Conservation (phyloP, 2,888 invertebrate genomes). For the Prosapia bicincta region DNA sequence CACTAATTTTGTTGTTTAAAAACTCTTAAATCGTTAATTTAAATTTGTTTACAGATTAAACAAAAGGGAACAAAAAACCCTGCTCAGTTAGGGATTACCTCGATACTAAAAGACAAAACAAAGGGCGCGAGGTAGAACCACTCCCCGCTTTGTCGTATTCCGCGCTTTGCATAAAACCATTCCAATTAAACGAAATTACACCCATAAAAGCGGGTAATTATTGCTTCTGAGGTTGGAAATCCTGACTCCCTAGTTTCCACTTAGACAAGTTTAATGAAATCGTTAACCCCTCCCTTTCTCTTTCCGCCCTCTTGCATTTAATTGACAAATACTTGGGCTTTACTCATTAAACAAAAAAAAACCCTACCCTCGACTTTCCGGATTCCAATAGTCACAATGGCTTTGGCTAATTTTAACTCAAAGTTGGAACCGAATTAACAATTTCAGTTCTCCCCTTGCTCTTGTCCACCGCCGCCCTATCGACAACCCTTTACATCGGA, state of each 20-base stretch:
- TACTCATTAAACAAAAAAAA: not conserved
- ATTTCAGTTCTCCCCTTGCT: not conserved
- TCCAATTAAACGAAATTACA: not conserved
- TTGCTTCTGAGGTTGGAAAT: not conserved
- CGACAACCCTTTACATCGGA: not conserved
- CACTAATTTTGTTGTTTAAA: too few relatives aligned
- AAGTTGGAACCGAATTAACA: not conserved
- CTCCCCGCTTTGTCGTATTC: not conserved
- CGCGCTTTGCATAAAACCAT: not conserved
- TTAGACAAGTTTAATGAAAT: conserved; percentile 23
- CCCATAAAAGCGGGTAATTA: not conserved
- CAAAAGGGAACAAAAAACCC: too few relatives aligned
- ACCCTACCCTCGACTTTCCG: not conserved
- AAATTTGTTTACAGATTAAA: too few relatives aligned
- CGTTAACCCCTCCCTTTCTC: conserved; percentile 18
- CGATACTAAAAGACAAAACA: too few relatives aligned
- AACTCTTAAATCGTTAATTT: too few relatives aligned
- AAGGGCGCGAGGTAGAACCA: too few relatives aligned
- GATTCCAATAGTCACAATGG: not conserved
- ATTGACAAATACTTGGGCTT: not conserved
- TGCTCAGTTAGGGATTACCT: too few relatives aligned
- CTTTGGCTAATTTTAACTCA: not conserved
- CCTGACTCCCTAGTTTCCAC: not conserved
- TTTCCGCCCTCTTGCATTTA: not conserved
- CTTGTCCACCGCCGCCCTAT: not conserved